A percentile compares a stretch with the other conserved stretches of the same genome.
Evolutionary conservation across 2,113 vertebrate genomes (phyloP).

Genomic region (Xyliphius kryptos): DNA sequence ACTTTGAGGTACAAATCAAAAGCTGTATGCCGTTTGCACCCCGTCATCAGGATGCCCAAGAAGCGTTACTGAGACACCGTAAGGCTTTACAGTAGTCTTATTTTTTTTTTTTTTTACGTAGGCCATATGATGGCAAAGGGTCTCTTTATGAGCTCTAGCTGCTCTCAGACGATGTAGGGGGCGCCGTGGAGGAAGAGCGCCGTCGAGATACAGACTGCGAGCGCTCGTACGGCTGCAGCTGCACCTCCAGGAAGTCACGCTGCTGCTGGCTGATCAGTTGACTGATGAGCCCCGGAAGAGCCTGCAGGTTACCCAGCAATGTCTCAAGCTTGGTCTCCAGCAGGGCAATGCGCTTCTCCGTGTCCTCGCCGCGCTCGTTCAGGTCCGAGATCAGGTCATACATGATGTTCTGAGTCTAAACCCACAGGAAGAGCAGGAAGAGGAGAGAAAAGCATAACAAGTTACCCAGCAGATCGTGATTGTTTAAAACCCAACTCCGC

Average conservation of each 20-base stretch:
- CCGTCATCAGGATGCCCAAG: slow-evolving; percentile 96
- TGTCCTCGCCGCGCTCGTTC: slow-evolving; percentile 95
- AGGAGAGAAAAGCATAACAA: too few species aligned
- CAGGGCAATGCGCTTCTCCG: slow-evolving; percentile 93
- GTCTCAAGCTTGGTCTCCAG: slow-evolving; percentile 96
- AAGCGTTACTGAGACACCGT: slow-evolving; percentile 94
- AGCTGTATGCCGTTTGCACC: slow-evolving; percentile 55
- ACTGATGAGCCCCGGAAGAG: slow-evolving; percentile 91
- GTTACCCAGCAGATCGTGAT: too few species aligned
- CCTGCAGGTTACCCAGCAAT: slow-evolving; percentile 88
- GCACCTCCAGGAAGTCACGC: slow-evolving; percentile 87
- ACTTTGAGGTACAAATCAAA: slow-evolving; percentile 54
- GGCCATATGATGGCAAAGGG: slow-evolving; percentile 99
- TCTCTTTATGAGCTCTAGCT: slow-evolving; percentile 95
- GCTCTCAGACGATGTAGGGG: slow-evolving; percentile 97
- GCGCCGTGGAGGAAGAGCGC: slow-evolving; percentile 90
- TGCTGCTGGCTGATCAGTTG: slow-evolving; percentile 94
- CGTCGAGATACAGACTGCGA: slow-evolving; percentile 87
- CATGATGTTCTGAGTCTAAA: slow-evolving; percentile 98
- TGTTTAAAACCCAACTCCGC: too few species aligned
- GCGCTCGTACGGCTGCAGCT: slow-evolving; percentile 86
- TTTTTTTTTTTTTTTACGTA: too few species aligned
- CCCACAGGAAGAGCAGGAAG: slow-evolving; percentile 39
- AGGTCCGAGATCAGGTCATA: slow-evolving; percentile 98
- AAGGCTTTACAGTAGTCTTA: slow-evolving; percentile 99